A percentile compares a stretch with the other conserved stretches of the same genome.
phyloP scores from a whole-genome alignment of 2,113 vertebrate genomes.

The Glaucidium brasilianum region DNA sequence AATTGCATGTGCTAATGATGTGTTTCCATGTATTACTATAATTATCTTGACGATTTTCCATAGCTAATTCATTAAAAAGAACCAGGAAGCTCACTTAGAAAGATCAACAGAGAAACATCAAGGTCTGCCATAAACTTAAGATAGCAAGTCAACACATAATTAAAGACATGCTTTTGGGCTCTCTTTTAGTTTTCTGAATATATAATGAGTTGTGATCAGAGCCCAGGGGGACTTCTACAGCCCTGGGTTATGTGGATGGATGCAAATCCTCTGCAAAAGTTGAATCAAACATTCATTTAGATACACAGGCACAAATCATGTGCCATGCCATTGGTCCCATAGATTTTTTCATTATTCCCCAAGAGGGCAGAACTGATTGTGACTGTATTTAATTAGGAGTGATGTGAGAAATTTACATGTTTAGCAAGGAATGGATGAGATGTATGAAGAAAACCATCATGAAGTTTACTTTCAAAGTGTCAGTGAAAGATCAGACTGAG shows the following conservation, averaged over 20 bases:
- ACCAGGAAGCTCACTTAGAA: conserved; percentile 63
- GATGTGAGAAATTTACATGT: background rate
- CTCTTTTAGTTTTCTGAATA: conserved; percentile 28
- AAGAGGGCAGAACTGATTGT: background rate
- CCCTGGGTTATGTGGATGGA: background rate
- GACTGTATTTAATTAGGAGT: background rate
- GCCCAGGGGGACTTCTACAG: background rate
- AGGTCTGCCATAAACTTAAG: conserved; percentile 62
- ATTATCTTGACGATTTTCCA: conserved; percentile 71
- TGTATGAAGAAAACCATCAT: background rate
- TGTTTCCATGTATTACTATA: conserved; percentile 71
- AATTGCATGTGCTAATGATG: conserved; percentile 70
- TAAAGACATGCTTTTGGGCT: conserved; percentile 65
- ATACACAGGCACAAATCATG: background rate
- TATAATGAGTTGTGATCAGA: conserved; percentile 37
- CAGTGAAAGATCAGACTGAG: background rate
- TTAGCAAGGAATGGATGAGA: background rate
- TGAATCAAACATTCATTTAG: background rate
- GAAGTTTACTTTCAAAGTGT: background rate
- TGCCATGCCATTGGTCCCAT: background rate
- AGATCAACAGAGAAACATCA: conserved; percentile 69
- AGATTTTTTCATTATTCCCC: background rate
- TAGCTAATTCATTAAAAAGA: conserved; percentile 72
- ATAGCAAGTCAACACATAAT: conserved; percentile 63
- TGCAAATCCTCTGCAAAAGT: background rate